A percentile compares a stretch with the other conserved stretches of the same genome.
These are phyloP conservation scores for Drosophila oshimai DNA, from an alignment of 1,140 invertebrate species.

Conservation along the genomic window DNA sequence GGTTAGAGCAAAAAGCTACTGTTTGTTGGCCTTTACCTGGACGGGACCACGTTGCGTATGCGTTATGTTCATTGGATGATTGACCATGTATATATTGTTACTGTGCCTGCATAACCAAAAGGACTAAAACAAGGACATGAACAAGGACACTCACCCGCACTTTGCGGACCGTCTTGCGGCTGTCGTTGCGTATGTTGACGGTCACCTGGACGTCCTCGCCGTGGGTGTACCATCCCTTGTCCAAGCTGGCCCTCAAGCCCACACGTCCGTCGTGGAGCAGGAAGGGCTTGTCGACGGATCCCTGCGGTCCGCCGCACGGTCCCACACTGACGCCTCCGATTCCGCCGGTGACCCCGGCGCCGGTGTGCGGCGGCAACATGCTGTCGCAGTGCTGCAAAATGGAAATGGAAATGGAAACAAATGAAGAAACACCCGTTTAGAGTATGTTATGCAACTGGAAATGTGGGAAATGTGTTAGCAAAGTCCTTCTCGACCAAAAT, in stretches of 20 bases:
- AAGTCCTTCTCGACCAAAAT: no score
- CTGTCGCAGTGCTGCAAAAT: constrained; percentile 59
- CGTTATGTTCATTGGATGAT: constrained; percentile 21
- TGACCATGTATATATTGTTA: not conserved
- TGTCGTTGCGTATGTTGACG: constrained; percentile 95
- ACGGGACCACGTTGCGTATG: constrained; percentile 22
- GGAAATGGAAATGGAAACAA: not conserved
- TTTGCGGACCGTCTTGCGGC: constrained; percentile 96
- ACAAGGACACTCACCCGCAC: constrained; percentile 89
- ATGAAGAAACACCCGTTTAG: no score
- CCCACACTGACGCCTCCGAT: constrained; percentile 65
- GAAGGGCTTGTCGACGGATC: constrained; percentile 85
- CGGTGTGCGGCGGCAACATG: constrained; percentile 61
- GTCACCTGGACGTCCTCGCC: constrained; percentile 95
- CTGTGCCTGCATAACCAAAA: constrained; percentile 1
- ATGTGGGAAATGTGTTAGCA: no score
- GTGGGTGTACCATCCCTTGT: constrained; percentile 97
- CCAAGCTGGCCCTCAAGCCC: constrained; percentile 93
- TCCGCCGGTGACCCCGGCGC: constrained; percentile 63
- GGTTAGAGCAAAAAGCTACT: constrained; percentile 29
- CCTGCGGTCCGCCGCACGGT: constrained; percentile 72
- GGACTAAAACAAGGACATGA: not conserved
- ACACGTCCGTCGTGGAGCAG: constrained; percentile 87
- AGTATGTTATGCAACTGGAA: no score
- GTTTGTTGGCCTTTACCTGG: constrained; percentile 6